These are phyloP conservation scores for Chlorops oryzae DNA, from an alignment of 1,140 invertebrate species.

Conservation along the genomic window DNA sequence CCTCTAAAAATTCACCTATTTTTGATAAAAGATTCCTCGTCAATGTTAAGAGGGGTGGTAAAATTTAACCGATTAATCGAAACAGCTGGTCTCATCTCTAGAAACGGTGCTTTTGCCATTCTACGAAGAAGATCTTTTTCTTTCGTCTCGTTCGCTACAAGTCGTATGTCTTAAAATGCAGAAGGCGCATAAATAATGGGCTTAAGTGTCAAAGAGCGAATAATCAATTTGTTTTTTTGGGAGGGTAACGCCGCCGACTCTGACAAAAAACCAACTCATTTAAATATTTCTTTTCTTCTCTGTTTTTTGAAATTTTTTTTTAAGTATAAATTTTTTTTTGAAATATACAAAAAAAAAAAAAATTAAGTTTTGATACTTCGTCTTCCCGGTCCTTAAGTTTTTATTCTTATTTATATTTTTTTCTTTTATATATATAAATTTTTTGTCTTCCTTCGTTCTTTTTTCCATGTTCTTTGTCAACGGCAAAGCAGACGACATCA, in stretches of 20 bases:
- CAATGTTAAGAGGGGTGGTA: too few relatives aligned
- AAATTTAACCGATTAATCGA: too few relatives aligned
- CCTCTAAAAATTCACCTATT: neutral
- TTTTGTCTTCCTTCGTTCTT: too few relatives aligned
- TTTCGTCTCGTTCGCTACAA: too few relatives aligned
- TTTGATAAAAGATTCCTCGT: neutral
- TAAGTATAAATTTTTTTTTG: too few relatives aligned
- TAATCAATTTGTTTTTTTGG: slow-evolving; percentile 11
- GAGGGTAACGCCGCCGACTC: too few relatives aligned
- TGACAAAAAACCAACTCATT: neutral
- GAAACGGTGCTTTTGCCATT: too few relatives aligned
- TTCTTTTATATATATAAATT: slow-evolving; percentile 3
- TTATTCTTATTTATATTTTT: neutral
- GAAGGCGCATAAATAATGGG: slow-evolving; percentile 16
- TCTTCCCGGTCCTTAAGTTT: neutral
- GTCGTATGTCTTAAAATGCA: too few relatives aligned
- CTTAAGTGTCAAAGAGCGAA: slow-evolving; percentile 13
- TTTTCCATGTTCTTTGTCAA: too few relatives aligned
- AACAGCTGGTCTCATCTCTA: too few relatives aligned
- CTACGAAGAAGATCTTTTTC: neutral
- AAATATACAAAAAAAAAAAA: neutral
- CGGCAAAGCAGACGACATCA: too few relatives aligned
- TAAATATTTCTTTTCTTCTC: slow-evolving; percentile 1
- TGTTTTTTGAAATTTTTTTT: too few relatives aligned
- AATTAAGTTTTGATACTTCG: neutral